Conservation (phyloP, 2,113 vertebrate species). For the Lates calcarifer region DNA sequence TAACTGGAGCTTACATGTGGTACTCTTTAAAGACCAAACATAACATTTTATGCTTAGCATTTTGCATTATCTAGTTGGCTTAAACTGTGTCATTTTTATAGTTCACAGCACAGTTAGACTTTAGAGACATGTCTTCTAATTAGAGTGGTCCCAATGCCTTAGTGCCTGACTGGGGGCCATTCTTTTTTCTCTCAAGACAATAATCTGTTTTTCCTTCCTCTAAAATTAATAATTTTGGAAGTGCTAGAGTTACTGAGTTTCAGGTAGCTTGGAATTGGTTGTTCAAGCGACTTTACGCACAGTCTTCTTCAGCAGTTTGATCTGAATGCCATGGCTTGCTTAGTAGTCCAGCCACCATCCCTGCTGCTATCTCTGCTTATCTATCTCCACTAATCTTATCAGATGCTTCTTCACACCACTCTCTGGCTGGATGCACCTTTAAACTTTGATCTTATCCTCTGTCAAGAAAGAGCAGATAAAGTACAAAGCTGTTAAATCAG, state of each 20-base stretch:
- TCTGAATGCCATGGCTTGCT: not conserved
- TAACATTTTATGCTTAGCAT: slow-evolving; percentile 2
- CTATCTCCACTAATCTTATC: not conserved
- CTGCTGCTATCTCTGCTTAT: not conserved
- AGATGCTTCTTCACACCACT: not conserved
- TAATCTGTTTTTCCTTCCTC: not conserved
- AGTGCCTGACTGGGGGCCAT: not conserved
- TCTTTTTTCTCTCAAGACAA: not conserved
- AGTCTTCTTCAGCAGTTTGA: not conserved
- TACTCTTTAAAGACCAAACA: not conserved
- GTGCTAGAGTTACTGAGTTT: not conserved
- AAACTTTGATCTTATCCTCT: not conserved
- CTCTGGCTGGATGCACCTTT: not conserved
- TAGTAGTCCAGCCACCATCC: not conserved
- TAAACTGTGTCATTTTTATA: not conserved
- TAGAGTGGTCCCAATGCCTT: not conserved
- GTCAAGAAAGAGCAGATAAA: too few relatives aligned
- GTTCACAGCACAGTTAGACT: not conserved
- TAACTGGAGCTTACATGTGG: not conserved
- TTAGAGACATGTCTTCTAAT: not conserved
- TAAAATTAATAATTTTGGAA: not conserved
- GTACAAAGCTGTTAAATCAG: not conserved
- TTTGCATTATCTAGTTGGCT: not conserved
- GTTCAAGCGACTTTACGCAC: not conserved
- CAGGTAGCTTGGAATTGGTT: not conserved